phyloP scores from a whole-genome alignment of 1,140 invertebrate species.

The Lineus longissimus region DNA sequence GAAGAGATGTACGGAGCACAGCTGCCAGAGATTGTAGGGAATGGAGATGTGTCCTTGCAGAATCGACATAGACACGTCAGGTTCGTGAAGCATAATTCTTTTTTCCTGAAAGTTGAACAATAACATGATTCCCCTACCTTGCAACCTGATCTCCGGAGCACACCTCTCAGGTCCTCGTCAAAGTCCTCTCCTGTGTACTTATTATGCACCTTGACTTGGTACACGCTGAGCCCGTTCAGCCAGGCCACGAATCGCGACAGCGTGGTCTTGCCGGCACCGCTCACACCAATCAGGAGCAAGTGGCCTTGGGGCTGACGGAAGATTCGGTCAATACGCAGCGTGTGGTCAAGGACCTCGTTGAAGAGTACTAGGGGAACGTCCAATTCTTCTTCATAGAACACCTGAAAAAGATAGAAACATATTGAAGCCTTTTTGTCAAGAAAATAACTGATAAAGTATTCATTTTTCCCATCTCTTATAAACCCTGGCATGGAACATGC shows the following conservation, averaged over 20 bases:
- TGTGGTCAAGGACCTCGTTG: constrained; percentile 98
- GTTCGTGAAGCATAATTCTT: too few relatives aligned
- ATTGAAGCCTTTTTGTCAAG: not conserved
- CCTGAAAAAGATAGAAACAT: constrained; percentile 55
- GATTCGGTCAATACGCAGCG: constrained; percentile 95
- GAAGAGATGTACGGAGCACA: too few relatives aligned
- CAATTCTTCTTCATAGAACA: constrained; percentile 99
- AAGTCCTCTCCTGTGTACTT: constrained; percentile 98
- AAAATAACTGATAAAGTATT: constrained; percentile 5
- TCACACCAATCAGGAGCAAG: constrained; percentile 76
- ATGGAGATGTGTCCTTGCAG: too few relatives aligned
- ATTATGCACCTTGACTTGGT: constrained; percentile 90
- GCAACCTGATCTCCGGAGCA: constrained; percentile 89
- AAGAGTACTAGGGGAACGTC: constrained; percentile 97
- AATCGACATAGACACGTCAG: too few relatives aligned
- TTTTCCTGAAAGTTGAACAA: too few relatives aligned
- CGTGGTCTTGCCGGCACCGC: constrained; percentile 98
- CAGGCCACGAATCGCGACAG: constrained; percentile 98
- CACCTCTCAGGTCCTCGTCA: constrained; percentile 94
- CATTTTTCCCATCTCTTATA: not conserved
- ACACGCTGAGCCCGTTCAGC: constrained; percentile 98
- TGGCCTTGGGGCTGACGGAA: constrained; percentile 96
- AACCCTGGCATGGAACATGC: too few relatives aligned
- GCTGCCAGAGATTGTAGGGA: too few relatives aligned
- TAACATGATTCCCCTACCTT: constrained; percentile 57